Conservation (phyloP, 2,888 invertebrate genomes). For the Ochropleura leucogaster region DNA sequence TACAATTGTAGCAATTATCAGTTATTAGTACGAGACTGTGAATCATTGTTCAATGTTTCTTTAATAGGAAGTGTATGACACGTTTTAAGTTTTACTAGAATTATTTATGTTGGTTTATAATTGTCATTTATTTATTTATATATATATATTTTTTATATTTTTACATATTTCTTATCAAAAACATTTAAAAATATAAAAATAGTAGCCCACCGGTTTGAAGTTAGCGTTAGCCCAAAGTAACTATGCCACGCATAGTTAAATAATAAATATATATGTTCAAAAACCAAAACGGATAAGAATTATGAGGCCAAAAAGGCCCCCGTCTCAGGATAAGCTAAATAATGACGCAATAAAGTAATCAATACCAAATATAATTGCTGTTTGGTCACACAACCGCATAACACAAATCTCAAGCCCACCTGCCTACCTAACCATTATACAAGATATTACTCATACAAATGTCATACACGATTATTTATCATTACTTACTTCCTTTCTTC, state of each 20-base stretch:
- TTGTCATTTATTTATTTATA: too few species aligned
- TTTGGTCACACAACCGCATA: neutral
- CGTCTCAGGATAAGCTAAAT: too few species aligned
- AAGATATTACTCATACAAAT: slow-evolving; percentile 22
- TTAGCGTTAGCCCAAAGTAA: too few species aligned
- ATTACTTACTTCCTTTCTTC: neutral
- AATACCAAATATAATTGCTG: neutral
- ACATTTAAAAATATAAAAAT: too few species aligned
- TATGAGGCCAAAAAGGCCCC: too few species aligned
- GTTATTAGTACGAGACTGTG: slow-evolving; percentile 15
- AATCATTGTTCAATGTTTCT: slow-evolving; percentile 36
- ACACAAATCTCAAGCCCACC: neutral
- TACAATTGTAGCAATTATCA: slow-evolving; percentile 46
- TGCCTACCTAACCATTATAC: slow-evolving; percentile 17
- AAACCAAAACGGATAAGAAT: too few species aligned
- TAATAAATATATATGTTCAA: too few species aligned
- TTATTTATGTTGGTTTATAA: too few species aligned
- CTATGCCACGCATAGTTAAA: too few species aligned
- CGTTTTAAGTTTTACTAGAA: neutral
- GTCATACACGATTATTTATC: neutral
- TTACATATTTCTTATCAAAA: too few species aligned
- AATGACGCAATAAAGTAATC: neutral
- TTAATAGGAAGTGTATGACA: slow-evolving; percentile 22
- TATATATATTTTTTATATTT: too few species aligned
- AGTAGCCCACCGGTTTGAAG: too few species aligned